phyloP scores from a whole-genome alignment of 35 echinoderm and acorn worm species.

The Eucidaris tribuloides region DNA sequence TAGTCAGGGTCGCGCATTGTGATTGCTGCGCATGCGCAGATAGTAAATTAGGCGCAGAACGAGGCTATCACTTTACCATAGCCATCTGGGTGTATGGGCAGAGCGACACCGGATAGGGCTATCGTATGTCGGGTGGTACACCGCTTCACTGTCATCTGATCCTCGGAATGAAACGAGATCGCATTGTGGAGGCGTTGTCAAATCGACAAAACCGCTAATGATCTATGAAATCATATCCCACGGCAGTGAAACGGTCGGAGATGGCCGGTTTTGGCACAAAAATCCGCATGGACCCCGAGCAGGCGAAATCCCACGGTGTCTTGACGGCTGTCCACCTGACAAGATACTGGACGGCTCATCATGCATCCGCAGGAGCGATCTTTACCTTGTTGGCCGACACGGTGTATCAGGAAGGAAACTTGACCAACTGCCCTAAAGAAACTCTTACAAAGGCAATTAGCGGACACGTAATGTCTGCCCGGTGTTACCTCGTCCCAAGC shows the following conservation, averaged over 20 bases:
- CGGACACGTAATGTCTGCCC: too few species aligned
- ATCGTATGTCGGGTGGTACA: constrained; percentile 26
- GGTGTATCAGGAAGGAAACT: too few species aligned
- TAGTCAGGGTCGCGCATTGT: constrained; percentile 4
- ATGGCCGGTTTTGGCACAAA: constrained; percentile 10
- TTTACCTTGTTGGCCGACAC: too few species aligned
- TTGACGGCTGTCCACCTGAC: constrained; percentile 12
- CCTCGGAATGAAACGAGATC: constrained; percentile 25
- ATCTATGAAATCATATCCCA: constrained; percentile 41
- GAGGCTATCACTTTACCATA: constrained; percentile 20
- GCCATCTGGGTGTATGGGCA: constrained; percentile 33
- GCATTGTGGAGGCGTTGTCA: constrained; percentile 39
- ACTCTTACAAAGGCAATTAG: too few species aligned
- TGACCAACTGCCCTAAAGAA: too few species aligned
- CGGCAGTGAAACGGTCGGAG: neutral
- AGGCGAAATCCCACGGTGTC: constrained; percentile 16
- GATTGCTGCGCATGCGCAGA: constrained; percentile 7
- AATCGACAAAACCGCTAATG: constrained; percentile 38
- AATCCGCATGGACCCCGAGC: constrained; percentile 18
- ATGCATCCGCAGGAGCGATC: too few species aligned
- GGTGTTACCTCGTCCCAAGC: too few species aligned
- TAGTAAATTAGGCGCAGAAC: neutral
- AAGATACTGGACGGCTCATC: constrained; percentile 13
- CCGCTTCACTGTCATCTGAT: constrained; percentile 19
- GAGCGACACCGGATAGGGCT: constrained; percentile 19